phyloP scores from a whole-genome alignment of 2,888 invertebrate species.

The Theretra japonica region DNA sequence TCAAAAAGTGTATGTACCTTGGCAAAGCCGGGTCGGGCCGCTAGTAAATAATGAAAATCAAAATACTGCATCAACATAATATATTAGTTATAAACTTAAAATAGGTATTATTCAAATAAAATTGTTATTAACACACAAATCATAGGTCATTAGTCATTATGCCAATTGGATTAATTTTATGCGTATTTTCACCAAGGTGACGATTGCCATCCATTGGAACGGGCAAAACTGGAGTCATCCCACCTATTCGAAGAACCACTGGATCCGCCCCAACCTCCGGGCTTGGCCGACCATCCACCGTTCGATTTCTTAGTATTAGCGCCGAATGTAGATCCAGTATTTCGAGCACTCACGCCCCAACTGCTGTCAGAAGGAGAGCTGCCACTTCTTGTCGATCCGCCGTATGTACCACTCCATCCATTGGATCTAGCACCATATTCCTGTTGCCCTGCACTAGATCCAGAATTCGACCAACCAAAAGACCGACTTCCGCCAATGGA shows the following conservation, averaged over 20 bases:
- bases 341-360: constrained; percentile 30
- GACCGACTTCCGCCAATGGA: constrained; percentile 30
- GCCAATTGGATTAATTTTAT: neutral
- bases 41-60: neutral
- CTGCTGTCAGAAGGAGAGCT: constrained; percentile 5
- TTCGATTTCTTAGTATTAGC: constrained; percentile 11
- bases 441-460: constrained; percentile 38
- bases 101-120: neutral
- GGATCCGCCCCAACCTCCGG: constrained; percentile 33
- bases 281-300: constrained; percentile 31
- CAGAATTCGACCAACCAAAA: constrained; percentile 40
- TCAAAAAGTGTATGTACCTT: too few species aligned
- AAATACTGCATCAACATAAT: neutral
- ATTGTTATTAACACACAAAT: neutral
- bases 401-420: constrained; percentile 31
- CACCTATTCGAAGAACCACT: constrained; percentile 32
- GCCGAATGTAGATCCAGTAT: constrained; percentile 25
- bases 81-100: neutral
- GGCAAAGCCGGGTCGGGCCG: too few species aligned
- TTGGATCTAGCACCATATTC: constrained; percentile 25
- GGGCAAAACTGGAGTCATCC: constrained; percentile 21
- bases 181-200: constrained; percentile 36
- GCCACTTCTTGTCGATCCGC: neutral
- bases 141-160: too few species aligned
- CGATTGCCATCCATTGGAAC: constrained; percentile 41